Base-by-base conservation (phyloP, 2,113 vertebrate genomes). In the Peromyscus californicus region DNA sequence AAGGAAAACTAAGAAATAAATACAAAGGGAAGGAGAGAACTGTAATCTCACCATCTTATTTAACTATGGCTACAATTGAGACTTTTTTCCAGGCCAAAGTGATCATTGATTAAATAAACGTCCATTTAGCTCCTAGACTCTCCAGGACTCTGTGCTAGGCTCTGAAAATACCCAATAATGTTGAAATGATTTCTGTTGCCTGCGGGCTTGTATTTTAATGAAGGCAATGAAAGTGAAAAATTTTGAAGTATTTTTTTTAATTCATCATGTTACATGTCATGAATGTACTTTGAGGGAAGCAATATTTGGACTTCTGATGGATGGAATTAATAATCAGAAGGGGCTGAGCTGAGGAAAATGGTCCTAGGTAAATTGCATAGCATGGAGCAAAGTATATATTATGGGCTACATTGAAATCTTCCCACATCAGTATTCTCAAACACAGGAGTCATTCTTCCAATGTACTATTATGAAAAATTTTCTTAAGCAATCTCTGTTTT, bases 271-370 rank as follows among this genome's bases (percentile, higher is more conserved):
- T 9, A n/a, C 80, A 65, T 54, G 12, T 90, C 75, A 95, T 3
- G 0, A 93, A 85, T 29, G 15, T 29, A 95, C 17, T 67, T 85
- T 79, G 72, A 61, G 74, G 17, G 45, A 76, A 19, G 7, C 65
- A 67, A 45, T 69, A 89, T 72, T 93, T 83, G 16, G 51, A 90
- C 13, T 61, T 85, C 17, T 67, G n/a, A 33, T 85, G 75, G 91
- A 59, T 72, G 26, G 24, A 91, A 65, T 79, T 93, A 83, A 92
- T 90, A 65, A 90, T 72, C 67, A 65, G 45, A 79, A 96, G 57
- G 21, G 12, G 6, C 21, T 91, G 26, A 59, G 31, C 79, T 82
- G 31, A 29, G 26, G 45, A 92, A 26, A 22, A 95, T 11, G 39
- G 5, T 93, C 48, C 70, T 51, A 65, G 19, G 75, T 65, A 95